Conservation (phyloP, 2,888 invertebrate genomes). For the Lepidonotus clava region DNA sequence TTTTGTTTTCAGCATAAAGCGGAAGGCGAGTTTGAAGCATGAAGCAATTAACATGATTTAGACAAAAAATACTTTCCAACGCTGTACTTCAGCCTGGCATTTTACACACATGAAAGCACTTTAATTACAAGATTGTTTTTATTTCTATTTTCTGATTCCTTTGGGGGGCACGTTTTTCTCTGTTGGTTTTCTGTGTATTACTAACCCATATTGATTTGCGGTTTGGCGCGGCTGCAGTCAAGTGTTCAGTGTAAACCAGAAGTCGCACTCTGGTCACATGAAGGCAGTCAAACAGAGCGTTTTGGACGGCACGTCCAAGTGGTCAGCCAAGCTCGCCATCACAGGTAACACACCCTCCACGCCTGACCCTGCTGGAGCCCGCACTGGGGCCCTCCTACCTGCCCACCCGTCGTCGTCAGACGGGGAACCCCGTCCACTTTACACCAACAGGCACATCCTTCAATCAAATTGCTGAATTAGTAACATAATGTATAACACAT, state of each 20-base stretch:
- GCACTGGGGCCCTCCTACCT: neutral
- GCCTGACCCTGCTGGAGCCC: neutral
- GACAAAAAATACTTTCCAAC: too few species aligned
- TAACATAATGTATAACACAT: too few species aligned
- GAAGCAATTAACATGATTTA: too few species aligned
- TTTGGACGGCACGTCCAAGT: conserved; percentile 98
- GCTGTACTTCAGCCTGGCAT: too few species aligned
- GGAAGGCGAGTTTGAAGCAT: too few species aligned
- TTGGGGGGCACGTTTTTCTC: too few species aligned
- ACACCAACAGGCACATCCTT: too few species aligned
- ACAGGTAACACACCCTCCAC: conserved; percentile 86
- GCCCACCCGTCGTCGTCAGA: neutral
- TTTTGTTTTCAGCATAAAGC: neutral
- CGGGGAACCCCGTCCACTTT: neutral
- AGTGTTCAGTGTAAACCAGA: conserved; percentile 97
- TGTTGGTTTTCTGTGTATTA: neutral
- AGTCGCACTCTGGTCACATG: conserved; percentile 97
- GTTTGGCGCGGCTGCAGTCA: conserved; percentile 84
- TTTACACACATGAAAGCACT: too few species aligned
- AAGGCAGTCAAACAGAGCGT: conserved; percentile 99
- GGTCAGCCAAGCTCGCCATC: conserved; percentile 99
- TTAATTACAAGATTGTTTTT: too few species aligned
- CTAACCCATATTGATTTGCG: conserved; percentile 33
- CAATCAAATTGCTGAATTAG: too few species aligned
- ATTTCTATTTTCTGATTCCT: too few species aligned